Base-by-base conservation (phyloP, 1,140 invertebrate species). In the Chironomus tepperi region DNA sequence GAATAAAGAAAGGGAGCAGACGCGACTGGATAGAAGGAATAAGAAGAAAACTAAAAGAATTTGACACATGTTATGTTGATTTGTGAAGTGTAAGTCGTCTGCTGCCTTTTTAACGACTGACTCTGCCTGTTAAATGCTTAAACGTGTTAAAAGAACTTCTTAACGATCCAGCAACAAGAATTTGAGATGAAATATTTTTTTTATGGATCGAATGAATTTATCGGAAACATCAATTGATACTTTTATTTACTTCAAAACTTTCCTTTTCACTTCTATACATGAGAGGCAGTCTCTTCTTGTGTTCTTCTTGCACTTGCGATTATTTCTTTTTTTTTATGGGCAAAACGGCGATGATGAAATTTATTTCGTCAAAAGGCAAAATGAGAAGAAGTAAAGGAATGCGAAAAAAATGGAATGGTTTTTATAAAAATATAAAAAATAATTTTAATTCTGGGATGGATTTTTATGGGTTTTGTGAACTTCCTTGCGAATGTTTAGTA, bases 151-250 rank as follows among this genome's bases (percentile, higher is more conserved):
- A 57, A 57, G 47, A 12, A 57, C 12, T 57, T 57, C 47, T 57
- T 57, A 57, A 57, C 47, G 47, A 57, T 12, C 24, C 24, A 34
- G 24, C 24, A 34, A 34, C 24, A 34, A 34, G 24, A 34, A 34
- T 34, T 12, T 15, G 47, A 57, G 47, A 57, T 57, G 12, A 12
- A 57, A n/a, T n/a, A n/a, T n/a, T 57, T 15, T 57, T 57, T 57
- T 57, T 57, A 57, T 57, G 47, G 47, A 57, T 57, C 47, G n/a
- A 57, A 57, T 57, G 47, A 57, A 57, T 57, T 57, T 57, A 57
- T 57, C 47, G 47, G 47, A 57, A 57, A 57, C 47, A 57, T 57
- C 47, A 57, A 57, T 57, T 57, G 47, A 57, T 57, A 57, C 47
- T 12, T 57, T 57, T 15, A 15, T n/a, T 34, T 34, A 34, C 24